Evolutionary conservation across 1,140 invertebrate species (phyloP), one percentile per base, ranked within the genome.

Genomic region (Orchestia grillus): DNA sequence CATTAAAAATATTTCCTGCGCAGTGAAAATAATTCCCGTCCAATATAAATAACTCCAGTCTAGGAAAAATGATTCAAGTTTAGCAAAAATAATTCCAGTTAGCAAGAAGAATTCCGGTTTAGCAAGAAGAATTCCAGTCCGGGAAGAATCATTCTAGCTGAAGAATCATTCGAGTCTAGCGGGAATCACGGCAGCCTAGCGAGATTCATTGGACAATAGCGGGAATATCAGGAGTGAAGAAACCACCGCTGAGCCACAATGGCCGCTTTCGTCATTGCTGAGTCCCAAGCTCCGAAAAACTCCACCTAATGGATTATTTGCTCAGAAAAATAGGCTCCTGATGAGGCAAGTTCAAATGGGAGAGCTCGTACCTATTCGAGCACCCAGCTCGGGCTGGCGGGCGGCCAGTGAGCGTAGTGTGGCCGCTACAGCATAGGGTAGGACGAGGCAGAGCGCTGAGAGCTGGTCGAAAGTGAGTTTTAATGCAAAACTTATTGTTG

Each of bases 291-390:
- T 77, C 62, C 62, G n/a, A 77, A 77, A 77, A 77, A 77, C 36
- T 77, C 28, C 62, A 77, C 11, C 62, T 77, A 77, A 77, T 77
- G 62, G 62, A 77, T 77, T 77, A 77, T 77, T 77, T 77, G 62
- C 62, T 36, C 62, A 23, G 11, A 77, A 77, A 77, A 77, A 77
- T 77, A 77, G 62, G 28, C 62, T 77, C 15, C 62, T 77, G 62
- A 77, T 77, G 62, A 77, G 62, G 62, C 62, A 77, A 77, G 62
- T 77, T 77, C 62, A 77, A 77, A 77, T 77, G 62, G 62, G 62
- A 53, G 62, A 77, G 62, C 62, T 77, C 28, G 11, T 28, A 77
- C 62, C 62, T 36, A 77, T 77, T 77, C 62, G 11, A 77, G 15
- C 62, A 15, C 36, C 62, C 62, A 36, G 36, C 62, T 77, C 62